A percentile compares a stretch with the other conserved stretches of the same genome.
Evolutionary conservation across 2,113 vertebrate species (phyloP).

Genomic region (Anhinga rufa): DNA sequence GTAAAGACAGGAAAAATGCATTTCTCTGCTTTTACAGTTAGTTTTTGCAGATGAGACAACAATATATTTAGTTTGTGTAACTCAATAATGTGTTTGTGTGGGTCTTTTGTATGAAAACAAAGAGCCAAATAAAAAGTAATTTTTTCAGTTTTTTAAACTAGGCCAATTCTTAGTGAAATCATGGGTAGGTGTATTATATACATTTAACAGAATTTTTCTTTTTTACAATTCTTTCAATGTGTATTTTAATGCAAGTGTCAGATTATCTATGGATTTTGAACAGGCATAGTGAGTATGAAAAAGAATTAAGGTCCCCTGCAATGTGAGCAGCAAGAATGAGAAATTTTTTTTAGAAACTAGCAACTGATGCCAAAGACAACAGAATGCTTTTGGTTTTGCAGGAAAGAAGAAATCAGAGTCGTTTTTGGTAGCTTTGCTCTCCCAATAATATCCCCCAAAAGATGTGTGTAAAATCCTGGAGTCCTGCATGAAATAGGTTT

Average conservation of each 20-base stretch:
- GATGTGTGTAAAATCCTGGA: background rate
- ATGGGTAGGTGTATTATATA: background rate
- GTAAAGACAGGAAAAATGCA: background rate
- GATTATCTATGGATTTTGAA: background rate
- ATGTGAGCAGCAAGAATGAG: background rate
- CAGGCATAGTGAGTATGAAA: background rate
- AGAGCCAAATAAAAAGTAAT: background rate
- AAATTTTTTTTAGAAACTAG: background rate
- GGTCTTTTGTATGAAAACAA: background rate
- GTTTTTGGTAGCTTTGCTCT: background rate
- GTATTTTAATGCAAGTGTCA: background rate
- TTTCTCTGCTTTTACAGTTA: background rate
- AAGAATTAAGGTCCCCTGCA: background rate
- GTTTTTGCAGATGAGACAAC: background rate
- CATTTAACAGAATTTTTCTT: background rate
- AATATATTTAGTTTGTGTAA: background rate
- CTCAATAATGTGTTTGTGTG: background rate
- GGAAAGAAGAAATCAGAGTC: background rate
- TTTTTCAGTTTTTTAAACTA: background rate
- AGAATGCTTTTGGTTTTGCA: background rate
- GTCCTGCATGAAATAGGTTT: background rate
- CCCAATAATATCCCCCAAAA: background rate
- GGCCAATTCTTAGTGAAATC: background rate
- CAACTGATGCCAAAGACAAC: background rate
- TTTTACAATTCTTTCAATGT: background rate